Percentiles rank a stretch among this genome's conserved stretches.
Evolutionary conservation across 2,113 vertebrate species (phyloP).

Genomic region (Silurus meridionalis): DNA sequence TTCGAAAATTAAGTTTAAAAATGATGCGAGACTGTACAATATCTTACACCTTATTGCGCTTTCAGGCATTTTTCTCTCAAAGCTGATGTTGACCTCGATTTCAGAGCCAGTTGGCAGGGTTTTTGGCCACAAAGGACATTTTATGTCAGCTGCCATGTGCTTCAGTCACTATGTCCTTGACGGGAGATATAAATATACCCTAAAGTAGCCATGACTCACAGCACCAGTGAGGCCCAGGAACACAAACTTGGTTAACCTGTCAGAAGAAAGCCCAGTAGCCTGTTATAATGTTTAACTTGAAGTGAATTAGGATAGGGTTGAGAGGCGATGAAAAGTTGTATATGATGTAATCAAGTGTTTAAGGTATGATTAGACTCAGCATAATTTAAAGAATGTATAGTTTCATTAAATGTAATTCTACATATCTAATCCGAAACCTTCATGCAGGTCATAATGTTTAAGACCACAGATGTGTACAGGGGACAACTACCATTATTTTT

Average conservation of each 20-base stretch:
- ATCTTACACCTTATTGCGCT: not conserved
- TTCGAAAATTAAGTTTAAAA: not conserved
- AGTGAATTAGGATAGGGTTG: conserved; percentile 45
- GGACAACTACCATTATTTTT: not conserved
- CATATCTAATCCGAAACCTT: not conserved
- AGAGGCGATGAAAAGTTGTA: not conserved
- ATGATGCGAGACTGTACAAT: not conserved
- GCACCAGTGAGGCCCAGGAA: conserved; percentile 50
- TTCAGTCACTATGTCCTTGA: conserved; percentile 36
- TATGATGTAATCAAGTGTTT: not conserved
- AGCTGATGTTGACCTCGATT: conserved; percentile 13
- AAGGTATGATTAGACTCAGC: not conserved
- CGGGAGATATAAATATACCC: conserved; percentile 47
- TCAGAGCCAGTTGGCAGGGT: not conserved
- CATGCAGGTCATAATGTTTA: not conserved
- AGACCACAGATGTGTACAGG: not conserved
- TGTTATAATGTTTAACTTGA: conserved; percentile 51
- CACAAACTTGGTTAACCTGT: conserved; percentile 44
- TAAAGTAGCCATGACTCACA: conserved; percentile 51
- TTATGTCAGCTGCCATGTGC: conserved; percentile 43
- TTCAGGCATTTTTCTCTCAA: not conserved
- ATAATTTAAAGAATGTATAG: not conserved
- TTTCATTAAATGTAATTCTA: not conserved
- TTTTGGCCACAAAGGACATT: conserved; percentile 30
- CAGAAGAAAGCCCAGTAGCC: conserved; percentile 47